These are phyloP conservation scores for Nasonia vitripennis DNA, from an alignment of 1,140 invertebrate species.

Conservation along the genomic window DNA sequence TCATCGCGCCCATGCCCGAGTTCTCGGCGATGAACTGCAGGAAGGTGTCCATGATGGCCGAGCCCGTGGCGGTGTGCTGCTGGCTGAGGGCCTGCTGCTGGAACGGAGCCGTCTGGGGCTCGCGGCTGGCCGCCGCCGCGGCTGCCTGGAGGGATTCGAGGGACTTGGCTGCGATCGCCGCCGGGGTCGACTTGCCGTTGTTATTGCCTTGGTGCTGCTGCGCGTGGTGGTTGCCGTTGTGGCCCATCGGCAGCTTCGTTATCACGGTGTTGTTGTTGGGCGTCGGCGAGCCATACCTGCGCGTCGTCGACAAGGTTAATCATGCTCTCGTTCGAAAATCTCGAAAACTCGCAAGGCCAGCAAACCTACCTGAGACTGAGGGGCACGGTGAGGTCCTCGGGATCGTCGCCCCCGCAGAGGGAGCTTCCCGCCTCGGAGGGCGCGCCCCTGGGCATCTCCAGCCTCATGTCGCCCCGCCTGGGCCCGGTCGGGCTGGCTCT, in stretches of 20 bases:
- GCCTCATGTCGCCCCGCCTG: constrained; percentile 83
- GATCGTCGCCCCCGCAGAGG: constrained; percentile 85
- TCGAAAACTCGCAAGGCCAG: no score
- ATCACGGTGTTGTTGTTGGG: constrained; percentile 73
- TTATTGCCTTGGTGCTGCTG: constrained; percentile 55
- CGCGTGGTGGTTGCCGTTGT: constrained; percentile 24
- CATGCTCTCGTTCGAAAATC: no score
- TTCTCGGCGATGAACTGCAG: constrained; percentile 90
- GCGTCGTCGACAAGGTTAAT: not conserved
- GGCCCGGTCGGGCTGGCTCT: constrained; percentile 89
- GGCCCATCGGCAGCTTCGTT: constrained; percentile 63
- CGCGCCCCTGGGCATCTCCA: constrained; percentile 80
- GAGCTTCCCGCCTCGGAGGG: constrained; percentile 82
- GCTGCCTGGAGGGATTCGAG: constrained; percentile 81
- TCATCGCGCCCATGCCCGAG: constrained; percentile 75
- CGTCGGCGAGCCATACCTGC: constrained; percentile 67
- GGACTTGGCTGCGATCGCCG: constrained; percentile 76
- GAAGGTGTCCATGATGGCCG: constrained; percentile 88
- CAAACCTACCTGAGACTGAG: constrained; percentile 66
- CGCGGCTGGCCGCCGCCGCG: constrained; percentile 72
- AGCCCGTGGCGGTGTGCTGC: constrained; percentile 78
- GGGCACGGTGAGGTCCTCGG: constrained; percentile 85
- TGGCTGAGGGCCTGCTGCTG: constrained; percentile 58
- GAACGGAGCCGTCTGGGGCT: constrained; percentile 73
- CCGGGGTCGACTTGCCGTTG: constrained; percentile 58